Evolutionary conservation across 2,113 vertebrate genomes (phyloP).

Genomic region (Laticauda colubrina): DNA sequence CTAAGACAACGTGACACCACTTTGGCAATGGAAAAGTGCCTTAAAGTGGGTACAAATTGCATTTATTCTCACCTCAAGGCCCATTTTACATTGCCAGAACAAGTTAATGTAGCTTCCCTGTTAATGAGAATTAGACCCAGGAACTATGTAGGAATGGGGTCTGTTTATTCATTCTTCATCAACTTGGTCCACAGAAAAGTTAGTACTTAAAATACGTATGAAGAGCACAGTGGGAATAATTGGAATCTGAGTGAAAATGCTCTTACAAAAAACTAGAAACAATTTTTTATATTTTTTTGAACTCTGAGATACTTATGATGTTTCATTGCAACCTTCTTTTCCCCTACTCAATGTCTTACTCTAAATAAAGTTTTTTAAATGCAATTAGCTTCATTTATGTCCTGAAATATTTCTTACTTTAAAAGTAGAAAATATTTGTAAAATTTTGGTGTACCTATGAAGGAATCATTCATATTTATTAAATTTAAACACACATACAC

Average conservation of each 20-base stretch:
- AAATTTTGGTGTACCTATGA: not conserved
- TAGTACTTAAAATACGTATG: conserved; percentile 16
- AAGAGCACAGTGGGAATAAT: not conserved
- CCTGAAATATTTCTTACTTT: not conserved
- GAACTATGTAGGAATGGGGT: conserved; percentile 19
- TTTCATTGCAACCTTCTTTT: not conserved
- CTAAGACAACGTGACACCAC: conserved; percentile 35
- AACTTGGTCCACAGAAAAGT: conserved; percentile 49
- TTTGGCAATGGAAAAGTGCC: conserved; percentile 37
- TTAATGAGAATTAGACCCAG: conserved; percentile 33
- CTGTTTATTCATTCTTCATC: conserved; percentile 39
- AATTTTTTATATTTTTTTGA: not conserved
- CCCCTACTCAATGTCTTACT: not conserved
- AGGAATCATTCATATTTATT: not conserved
- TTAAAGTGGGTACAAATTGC: conserved; percentile 40
- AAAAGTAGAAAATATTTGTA: not conserved
- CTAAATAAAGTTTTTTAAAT: not conserved
- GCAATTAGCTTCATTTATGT: not conserved
- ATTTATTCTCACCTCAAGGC: conserved; percentile 31
- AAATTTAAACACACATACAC: not conserved
- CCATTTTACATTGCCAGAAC: conserved; percentile 26
- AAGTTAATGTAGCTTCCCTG: conserved; percentile 30
- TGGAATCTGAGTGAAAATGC: not conserved
- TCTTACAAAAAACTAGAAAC: not conserved
- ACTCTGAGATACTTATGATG: not conserved